phyloP scores from a whole-genome alignment of 2,888 invertebrate species.

The Hanleya hanleyi region DNA sequence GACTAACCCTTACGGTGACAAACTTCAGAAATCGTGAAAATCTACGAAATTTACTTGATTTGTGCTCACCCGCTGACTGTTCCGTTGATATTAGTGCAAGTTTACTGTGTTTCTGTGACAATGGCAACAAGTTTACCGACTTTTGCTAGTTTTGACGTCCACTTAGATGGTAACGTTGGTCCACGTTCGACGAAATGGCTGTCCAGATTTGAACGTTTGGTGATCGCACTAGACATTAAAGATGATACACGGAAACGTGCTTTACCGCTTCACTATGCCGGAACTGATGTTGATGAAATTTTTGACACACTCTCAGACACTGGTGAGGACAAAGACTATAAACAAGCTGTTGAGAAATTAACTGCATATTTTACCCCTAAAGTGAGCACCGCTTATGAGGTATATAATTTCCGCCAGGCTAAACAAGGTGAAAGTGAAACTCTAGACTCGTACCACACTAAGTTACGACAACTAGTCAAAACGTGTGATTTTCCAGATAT shows the following conservation, averaged over 20 bases:
- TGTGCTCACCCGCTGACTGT: too few relatives aligned
- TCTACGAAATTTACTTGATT: too few relatives aligned
- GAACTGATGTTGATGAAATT: slow-evolving; percentile 15
- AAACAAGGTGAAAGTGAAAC: slow-evolving; percentile 10
- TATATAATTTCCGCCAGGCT: background rate
- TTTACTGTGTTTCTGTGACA: too few relatives aligned
- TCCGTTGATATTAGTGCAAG: too few relatives aligned
- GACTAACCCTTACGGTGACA: too few relatives aligned
- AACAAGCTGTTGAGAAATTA: background rate
- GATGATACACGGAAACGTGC: slow-evolving; percentile 5
- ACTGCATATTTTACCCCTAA: slow-evolving; percentile 13
- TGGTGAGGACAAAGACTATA: slow-evolving; percentile 6
- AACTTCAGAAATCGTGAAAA: too few relatives aligned
- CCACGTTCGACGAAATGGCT: slow-evolving; percentile 10
- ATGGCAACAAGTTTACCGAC: slow-evolving; percentile 4
- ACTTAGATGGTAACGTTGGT: background rate
- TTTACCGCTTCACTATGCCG: slow-evolving; percentile 12
- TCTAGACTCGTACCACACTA: slow-evolving; percentile 12
- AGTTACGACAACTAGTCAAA: slow-evolving; percentile 9
- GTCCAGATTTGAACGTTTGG: slow-evolving; percentile 12
- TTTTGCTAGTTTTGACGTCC: background rate
- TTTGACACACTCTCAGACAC: slow-evolving; percentile 13
- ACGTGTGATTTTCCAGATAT: slow-evolving; percentile 15
- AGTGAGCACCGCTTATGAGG: slow-evolving; percentile 4
- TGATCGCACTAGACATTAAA: background rate